Base-by-base conservation (phyloP, 2,888 invertebrate genomes). In the Idaea biselata region DNA sequence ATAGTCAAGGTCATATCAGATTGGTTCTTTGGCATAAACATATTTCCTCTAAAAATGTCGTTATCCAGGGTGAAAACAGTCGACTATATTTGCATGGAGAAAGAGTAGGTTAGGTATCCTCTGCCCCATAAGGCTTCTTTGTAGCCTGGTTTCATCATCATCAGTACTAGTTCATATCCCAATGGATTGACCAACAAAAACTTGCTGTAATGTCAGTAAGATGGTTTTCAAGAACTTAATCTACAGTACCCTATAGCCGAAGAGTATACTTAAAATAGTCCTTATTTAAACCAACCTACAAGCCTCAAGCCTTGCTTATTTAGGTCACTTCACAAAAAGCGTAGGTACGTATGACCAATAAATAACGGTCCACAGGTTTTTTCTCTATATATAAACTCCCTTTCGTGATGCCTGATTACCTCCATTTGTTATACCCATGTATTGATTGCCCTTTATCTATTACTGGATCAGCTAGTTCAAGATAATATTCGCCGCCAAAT, bases 361-460 rank as follows among this genome's bases (percentile, higher is more conserved):
- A 44, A 56, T 25, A 62, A 69, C 69, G 69, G 72, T 68, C 68
- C 68, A 78, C 68, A 79, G 78, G 73, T 63, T 75, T 68, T 66
- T 66, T 71, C 62, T 61, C 74, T 80, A 81, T 79, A 77, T 80
- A 77, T 83, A 83, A 69, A 69, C 68, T 66, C 72, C 83, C 81
- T 79, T 78, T 68, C 60, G 71, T 71, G 75, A 78, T 81, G 88
- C 80, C 79, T 84, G 89, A 88, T 87, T 89, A 85, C 74, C 75
- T 76, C 84, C 83, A 78, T 80, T 82, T 75, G 74, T 81, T 73
- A n/a, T n/a, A 75, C 73, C 73, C 76, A 75, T 74, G 77, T 89
- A 90, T 90, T 81, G 89, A 90, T 90, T 88, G 76, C 56, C 56
- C 75, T 77, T 85, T 88, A 88, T 89, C 88, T 86, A 78, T 77